Evolutionary conservation across 2,888 invertebrate species (phyloP), one percentile per base, ranked within the genome.

Genomic region (Bugula neritina): DNA sequence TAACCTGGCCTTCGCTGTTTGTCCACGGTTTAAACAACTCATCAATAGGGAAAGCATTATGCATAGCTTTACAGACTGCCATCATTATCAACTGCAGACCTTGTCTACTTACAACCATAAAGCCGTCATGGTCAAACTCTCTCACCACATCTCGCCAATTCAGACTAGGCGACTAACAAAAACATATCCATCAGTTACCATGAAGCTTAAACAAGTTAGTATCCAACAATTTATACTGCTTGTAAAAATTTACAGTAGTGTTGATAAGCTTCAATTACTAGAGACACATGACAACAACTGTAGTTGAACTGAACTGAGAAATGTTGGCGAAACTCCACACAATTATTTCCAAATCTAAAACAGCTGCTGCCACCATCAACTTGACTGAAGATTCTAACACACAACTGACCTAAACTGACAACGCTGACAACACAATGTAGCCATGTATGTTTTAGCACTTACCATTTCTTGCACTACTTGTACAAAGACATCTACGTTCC

Each of bases 401-500:
- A n/a, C n/a, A n/a, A n/a, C n/a, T n/a, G n/a, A n/a, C n/a, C n/a
- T n/a, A n/a, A n/a, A n/a, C n/a, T n/a, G n/a, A n/a, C n/a, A n/a
- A n/a, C n/a, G n/a, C n/a, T n/a, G n/a, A n/a, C n/a, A n/a, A n/a
- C n/a, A n/a, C n/a, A n/a, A n/a, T n/a, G n/a, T n/a, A n/a, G n/a
- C n/a, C n/a, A n/a, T n/a, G n/a, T n/a, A n/a, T n/a, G n/a, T n/a
- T 43, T 43, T 5, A 17, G 31, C 5, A 82, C 86, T 83, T 76
- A 91, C 91, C 75, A 93, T 86, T 82, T 96, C 95, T 83, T 93
- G 93, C 34, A 95, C 85, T n/a, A 92, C 90, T 82, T 93, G 92
- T 55, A 95, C 91, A 82, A 97, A 95, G 72, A 94, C 89, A 81
- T 97, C 96, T 17, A 93, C 89, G 83, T 95, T 95, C 97, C 97